Evolutionary conservation across 2,113 vertebrate species (phyloP).

Genomic region (Rostratula benghalensis): DNA sequence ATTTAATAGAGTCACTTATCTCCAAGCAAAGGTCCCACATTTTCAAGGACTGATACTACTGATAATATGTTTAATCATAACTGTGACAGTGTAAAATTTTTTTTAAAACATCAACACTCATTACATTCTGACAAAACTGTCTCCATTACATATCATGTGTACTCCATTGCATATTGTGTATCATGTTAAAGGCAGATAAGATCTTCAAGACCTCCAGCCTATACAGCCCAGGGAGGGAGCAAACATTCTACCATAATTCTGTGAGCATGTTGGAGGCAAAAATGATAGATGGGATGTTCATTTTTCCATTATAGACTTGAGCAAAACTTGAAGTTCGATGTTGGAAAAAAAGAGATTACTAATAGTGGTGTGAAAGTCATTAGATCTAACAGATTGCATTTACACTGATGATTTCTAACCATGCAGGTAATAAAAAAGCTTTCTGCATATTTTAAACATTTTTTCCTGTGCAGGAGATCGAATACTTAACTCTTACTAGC

Average conservation of each 20-base stretch:
- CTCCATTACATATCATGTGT: neutral
- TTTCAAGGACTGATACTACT: neutral
- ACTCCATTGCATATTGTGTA: no score
- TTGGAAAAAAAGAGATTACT: neutral
- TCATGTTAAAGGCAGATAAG: neutral
- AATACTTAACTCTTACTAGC: neutral
- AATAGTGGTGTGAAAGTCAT: neutral
- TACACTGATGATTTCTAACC: neutral
- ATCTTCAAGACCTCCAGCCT: neutral
- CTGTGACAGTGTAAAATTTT: neutral
- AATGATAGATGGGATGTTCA: neutral
- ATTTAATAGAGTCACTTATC: neutral
- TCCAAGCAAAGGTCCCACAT: neutral
- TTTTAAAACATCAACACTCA: neutral
- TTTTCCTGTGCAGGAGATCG: neutral
- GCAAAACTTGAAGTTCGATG: neutral
- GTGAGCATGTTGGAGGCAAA: neutral
- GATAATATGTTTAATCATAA: neutral
- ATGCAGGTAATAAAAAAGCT: neutral
- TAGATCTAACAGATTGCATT: neutral
- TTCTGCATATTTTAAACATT: neutral
- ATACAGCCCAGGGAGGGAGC: rapidly evolving
- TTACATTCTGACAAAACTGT: neutral
- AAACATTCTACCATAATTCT: neutral
- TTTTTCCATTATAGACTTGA: neutral